phyloP scores from a whole-genome alignment of 1,140 invertebrate genomes.

The Sycophila sp. region DNA sequence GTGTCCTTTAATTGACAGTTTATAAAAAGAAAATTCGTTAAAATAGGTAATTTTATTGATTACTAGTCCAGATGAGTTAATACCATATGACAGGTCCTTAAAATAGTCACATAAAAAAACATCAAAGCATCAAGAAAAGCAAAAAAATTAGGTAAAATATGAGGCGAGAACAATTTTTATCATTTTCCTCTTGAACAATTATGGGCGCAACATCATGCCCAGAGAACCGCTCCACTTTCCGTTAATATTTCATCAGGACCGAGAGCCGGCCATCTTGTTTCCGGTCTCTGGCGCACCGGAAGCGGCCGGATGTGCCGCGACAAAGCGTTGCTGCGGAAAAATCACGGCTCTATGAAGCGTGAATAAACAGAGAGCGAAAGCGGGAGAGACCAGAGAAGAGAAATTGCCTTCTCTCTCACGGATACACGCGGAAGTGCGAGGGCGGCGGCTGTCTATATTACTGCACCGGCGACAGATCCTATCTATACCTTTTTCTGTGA shows the following conservation, averaged over 20 bases:
- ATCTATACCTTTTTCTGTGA: neutral
- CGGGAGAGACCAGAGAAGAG: conserved; percentile 25
- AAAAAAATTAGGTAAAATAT: too few species aligned
- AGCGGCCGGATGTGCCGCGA: conserved; percentile 60
- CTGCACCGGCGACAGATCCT: neutral
- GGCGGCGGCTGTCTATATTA: conserved; percentile 1
- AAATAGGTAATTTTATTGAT: too few species aligned
- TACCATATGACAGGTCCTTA: too few species aligned
- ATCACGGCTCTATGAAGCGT: conserved; percentile 60
- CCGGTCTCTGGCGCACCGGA: conserved; percentile 56
- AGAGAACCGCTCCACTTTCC: conserved; percentile 51
- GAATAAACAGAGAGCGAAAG: conserved; percentile 56
- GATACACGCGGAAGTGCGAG: conserved; percentile 1
- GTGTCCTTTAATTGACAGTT: too few species aligned
- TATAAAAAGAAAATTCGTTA: too few species aligned
- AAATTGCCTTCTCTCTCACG: neutral
- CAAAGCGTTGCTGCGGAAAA: conserved; percentile 63
- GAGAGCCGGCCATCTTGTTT: conserved; percentile 60
- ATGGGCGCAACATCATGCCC: too few species aligned
- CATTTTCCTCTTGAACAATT: too few species aligned
- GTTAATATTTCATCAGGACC: conserved; percentile 63
- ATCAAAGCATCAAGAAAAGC: too few species aligned
- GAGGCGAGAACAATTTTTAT: too few species aligned
- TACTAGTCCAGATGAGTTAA: too few species aligned
- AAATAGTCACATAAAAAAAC: too few species aligned